These are phyloP conservation scores for Epinephelus malabaricus DNA, from an alignment of 2,797 vertebrate species.

Conservation along the genomic window DNA sequence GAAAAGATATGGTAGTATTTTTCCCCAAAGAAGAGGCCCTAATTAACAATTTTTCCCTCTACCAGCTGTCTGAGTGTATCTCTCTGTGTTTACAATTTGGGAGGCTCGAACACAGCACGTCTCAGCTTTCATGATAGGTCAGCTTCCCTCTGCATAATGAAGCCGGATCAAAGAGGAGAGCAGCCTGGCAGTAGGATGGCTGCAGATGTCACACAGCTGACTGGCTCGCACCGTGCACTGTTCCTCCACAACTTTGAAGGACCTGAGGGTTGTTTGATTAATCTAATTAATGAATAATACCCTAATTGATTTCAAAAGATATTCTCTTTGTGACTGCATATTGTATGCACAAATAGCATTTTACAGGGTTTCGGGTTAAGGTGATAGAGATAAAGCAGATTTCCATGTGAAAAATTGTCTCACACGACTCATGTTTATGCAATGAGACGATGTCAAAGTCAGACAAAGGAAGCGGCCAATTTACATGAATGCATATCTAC, in stretches of 20 bases:
- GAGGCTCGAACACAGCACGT: conserved; percentile 56
- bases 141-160: conserved; percentile 69
- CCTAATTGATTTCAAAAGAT: conserved; percentile 18
- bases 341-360: background rate
- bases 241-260: conserved; percentile 38
- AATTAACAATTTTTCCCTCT: conserved; percentile 49
- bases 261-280: conserved; percentile 30
- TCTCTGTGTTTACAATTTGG: conserved; percentile 57
- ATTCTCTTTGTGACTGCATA: background rate
- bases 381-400: background rate
- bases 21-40: conserved; percentile 15
- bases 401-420: conserved; percentile 1
- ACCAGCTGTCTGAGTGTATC: conserved; percentile 56
- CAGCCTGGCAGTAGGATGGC: conserved; percentile 61
- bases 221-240: conserved; percentile 22
- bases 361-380: background rate
- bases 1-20: conserved; percentile 54
- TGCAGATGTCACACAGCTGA: conserved; percentile 62
- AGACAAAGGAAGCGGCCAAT: conserved; percentile 21
- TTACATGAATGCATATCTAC: conserved; percentile 24
- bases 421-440: conserved; percentile 53
- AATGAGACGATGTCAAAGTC: conserved; percentile 42
- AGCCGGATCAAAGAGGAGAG: conserved; percentile 71
- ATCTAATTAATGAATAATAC: conserved; percentile 24
- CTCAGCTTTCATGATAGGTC: conserved; percentile 69